phyloP scores from a whole-genome alignment of 2,888 invertebrate genomes.

The Norana najaformis region DNA sequence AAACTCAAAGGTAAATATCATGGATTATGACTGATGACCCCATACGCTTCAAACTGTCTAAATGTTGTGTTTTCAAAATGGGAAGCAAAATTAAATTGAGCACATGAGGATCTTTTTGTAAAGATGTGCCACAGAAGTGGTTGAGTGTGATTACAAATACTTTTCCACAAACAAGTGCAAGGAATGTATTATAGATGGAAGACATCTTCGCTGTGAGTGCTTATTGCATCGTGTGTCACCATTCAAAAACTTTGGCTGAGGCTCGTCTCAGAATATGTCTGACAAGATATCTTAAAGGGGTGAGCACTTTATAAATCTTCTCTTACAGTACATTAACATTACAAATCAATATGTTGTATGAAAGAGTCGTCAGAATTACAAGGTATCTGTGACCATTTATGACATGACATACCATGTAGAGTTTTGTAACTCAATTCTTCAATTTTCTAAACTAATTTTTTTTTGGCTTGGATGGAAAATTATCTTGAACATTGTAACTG shows the following conservation, averaged over 20 bases:
- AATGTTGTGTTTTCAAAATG: neutral
- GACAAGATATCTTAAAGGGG: neutral
- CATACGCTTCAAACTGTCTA: neutral
- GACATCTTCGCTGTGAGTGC: neutral
- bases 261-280: neutral
- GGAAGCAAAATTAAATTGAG: too few relatives aligned
- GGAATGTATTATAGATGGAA: neutral
- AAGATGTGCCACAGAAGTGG: neutral
- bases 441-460: neutral
- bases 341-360: neutral
- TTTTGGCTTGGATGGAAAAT: neutral
- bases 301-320: neutral
- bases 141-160: neutral
- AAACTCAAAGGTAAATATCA: neutral
- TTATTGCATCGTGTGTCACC: neutral
- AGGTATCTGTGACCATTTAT: too few relatives aligned
- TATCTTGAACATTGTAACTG: neutral
- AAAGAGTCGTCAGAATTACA: neutral
- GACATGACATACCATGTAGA: neutral
- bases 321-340: neutral
- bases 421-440: neutral
- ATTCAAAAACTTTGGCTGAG: neutral
- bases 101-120: neutral
- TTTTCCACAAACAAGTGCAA: neutral
- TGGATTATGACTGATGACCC: neutral